A percentile compares a stretch with the other conserved stretches of the same genome.
Evolutionary conservation across 1,140 invertebrate species (phyloP).

Genomic region (Drosophila rhopaloa): DNA sequence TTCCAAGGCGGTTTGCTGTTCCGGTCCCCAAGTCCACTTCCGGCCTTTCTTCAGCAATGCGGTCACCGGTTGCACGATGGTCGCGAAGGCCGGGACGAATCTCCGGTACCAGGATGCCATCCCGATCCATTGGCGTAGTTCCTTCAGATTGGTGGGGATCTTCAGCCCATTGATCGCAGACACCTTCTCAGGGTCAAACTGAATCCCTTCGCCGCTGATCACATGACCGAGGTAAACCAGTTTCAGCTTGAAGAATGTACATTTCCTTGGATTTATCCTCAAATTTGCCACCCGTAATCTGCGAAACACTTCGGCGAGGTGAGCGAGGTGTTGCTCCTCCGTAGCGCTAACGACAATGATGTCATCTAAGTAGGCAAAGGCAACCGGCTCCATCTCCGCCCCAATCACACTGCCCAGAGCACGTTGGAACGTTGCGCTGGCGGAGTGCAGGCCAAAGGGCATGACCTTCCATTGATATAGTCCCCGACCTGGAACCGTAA

Average conservation of each 20-base stretch:
- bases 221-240: not conserved
- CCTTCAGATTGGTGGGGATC: not conserved
- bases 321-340: not conserved
- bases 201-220: not conserved
- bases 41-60: not conserved
- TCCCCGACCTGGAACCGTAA: not conserved
- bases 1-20: not conserved
- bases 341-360: not conserved
- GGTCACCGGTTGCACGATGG: not conserved
- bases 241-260: too few species aligned
- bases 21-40: not conserved
- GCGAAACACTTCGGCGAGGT: not conserved
- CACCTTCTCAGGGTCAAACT: not conserved
- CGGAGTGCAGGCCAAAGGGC: not conserved
- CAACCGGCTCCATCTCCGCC: not conserved
- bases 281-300: not conserved
- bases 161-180: not conserved
- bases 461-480: not conserved
- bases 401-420: too few species aligned
- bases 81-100: not conserved
- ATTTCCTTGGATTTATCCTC: not conserved
- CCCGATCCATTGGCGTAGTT: too few species aligned
- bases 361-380: conserved; percentile 1
- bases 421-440: too few species aligned
- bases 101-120: not conserved